These are phyloP conservation scores for Nestor notabilis DNA, from an alignment of 2,113 vertebrate species.

Conservation along the genomic window DNA sequence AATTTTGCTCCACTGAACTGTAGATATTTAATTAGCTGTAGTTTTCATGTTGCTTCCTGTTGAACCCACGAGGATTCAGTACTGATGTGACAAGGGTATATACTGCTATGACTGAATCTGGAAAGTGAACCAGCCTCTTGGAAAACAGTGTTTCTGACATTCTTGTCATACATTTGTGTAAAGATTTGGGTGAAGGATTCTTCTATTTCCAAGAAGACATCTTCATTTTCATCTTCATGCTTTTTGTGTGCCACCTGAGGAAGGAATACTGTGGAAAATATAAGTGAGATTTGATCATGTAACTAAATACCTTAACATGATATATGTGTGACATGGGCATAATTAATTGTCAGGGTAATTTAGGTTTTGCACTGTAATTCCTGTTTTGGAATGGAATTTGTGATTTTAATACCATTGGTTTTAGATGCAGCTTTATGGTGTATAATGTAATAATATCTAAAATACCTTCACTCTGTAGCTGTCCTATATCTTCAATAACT, in stretches of 20 bases:
- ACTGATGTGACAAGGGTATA: background rate
- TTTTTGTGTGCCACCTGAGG: background rate
- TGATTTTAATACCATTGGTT: background rate
- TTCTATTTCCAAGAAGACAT: background rate
- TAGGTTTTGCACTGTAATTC: background rate
- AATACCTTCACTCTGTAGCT: background rate
- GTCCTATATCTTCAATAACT: background rate
- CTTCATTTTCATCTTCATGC: background rate
- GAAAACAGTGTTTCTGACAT: background rate
- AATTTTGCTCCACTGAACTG: background rate
- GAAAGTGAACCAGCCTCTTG: background rate
- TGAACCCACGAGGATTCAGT: background rate
- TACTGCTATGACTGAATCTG: background rate
- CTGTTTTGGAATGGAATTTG: background rate
- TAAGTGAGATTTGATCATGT: background rate
- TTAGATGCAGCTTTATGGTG: background rate
- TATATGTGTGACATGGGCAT: background rate
- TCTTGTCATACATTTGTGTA: background rate
- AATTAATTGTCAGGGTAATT: background rate
- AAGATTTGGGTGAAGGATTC: background rate
- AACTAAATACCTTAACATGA: background rate
- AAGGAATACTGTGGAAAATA: background rate
- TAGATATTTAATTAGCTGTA: background rate
- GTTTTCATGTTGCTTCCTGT: background rate
- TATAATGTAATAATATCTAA: background rate